Base-by-base conservation (phyloP, 2,888 invertebrate genomes). In the Pardosa pseudoannulata region DNA sequence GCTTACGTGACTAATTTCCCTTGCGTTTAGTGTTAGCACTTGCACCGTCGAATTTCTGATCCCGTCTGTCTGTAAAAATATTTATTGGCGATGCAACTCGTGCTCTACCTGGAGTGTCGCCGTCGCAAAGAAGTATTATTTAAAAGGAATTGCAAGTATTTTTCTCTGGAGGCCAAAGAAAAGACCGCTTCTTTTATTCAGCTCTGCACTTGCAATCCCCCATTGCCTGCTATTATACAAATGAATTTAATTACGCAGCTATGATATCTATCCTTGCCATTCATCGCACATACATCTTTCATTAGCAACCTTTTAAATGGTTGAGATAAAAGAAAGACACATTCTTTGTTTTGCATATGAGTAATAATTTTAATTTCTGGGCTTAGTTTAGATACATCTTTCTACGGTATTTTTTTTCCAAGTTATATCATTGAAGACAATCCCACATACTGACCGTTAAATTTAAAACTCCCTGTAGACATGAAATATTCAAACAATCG, bases 211-310 rank as follows among this genome's bases (percentile, higher is more conserved):
- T 28, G 28, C 67, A 68, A 78, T 73, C 83, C 78, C 28, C 73
- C 64, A 28, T 56, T 67, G 83, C 29, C 65, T 67, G 78, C 78
- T 85, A 78, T 85, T 85, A 85, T 78, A 85, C 83, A 79, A 79
- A 85, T 85, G 83, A 85, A 85, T 85, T 85, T 85, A 85, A 85
- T 85, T 85, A 85, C 67, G 67, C 19, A 31, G 64, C 67, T 73
- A 79, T 78, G 83, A 85, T 78, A 78, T 73, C 64, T 67, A 62
- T 85, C 83, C 73, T 78, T 68, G 56, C 67, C 73, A 85, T 83
- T 83, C 82, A 76, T 76, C 65, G 56, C 78, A 68, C 83, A 85
- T 78, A 67, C 73, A 73, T 73, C 83, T 85, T 85, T 85, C 83
- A 85, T 85, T 85, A 85, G 78, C 64, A 78, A 78, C 72, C 65